Conservation (phyloP, 1,140 invertebrate species). For the Mizuhopecten yessoensis region DNA sequence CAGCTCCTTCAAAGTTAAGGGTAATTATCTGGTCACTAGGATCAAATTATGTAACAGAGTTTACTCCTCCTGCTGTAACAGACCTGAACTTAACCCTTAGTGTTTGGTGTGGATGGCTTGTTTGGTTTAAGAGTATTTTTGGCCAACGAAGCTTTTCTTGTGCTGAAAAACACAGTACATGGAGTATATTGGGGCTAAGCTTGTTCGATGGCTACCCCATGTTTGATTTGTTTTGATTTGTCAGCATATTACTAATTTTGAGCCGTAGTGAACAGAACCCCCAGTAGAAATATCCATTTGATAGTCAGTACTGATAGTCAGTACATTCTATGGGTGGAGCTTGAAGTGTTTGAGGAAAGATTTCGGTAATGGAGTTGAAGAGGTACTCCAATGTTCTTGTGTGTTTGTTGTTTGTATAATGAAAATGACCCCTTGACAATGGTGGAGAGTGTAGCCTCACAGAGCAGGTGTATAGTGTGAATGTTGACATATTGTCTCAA, state of each 20-base stretch:
- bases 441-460: neutral
- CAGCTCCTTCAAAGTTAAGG: too few species aligned
- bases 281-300: neutral
- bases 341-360: conserved; percentile 33
- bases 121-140: too few species aligned
- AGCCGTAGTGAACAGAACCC: neutral
- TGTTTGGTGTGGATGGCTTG: too few species aligned
- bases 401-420: conserved; percentile 18
- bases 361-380: conserved; percentile 23
- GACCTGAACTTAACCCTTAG: too few species aligned
- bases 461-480: conserved; percentile 1
- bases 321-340: neutral
- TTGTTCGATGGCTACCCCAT: neutral
- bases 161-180: too few species aligned
- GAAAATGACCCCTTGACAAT: conserved; percentile 38
- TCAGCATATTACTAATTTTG: conserved; percentile 13
- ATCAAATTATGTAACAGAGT: too few species aligned
- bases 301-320: neutral
- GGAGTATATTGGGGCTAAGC: neutral
- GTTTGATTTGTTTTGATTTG: neutral
- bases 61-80: too few species aligned
- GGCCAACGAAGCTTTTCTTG: too few species aligned
- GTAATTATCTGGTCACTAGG: too few species aligned
- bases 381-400: conserved; percentile 23
- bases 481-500: conserved; percentile 34